phyloP scores from a whole-genome alignment of 2,888 invertebrate genomes.

The Archips xylosteana region DNA sequence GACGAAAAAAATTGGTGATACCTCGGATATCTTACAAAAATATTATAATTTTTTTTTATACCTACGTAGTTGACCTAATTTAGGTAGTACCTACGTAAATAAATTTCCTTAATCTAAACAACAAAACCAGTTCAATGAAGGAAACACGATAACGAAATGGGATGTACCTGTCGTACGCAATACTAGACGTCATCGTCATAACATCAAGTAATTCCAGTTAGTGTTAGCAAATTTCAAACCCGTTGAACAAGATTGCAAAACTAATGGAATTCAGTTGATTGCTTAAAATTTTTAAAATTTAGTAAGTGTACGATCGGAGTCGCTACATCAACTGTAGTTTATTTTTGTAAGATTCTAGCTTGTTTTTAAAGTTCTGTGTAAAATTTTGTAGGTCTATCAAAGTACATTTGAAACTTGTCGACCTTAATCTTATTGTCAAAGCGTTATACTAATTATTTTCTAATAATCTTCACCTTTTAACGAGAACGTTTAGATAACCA shows the following conservation, averaged over 20 bases:
- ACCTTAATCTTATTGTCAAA: not conserved
- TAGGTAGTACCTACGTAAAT: not conserved
- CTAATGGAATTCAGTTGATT: too few relatives aligned
- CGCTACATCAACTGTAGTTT: too few relatives aligned
- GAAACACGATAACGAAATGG: slow-evolving; percentile 15
- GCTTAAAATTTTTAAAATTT: too few relatives aligned
- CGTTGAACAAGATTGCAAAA: not conserved
- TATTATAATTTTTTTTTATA: too few relatives aligned
- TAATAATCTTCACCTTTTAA: not conserved
- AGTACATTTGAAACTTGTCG: not conserved
- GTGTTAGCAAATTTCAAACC: slow-evolving; percentile 4
- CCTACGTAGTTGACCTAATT: not conserved
- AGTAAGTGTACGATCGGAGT: too few relatives aligned
- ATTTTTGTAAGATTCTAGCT: too few relatives aligned
- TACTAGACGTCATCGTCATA: slow-evolving; percentile 26
- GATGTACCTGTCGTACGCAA: slow-evolving; percentile 18
- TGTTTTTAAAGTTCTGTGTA: too few relatives aligned
- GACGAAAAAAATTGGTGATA: too few relatives aligned
- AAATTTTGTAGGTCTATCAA: not conserved
- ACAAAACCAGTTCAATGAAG: slow-evolving; percentile 9
- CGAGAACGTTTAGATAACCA: slow-evolving; percentile 14
- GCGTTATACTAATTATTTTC: not conserved
- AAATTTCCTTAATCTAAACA: not conserved
- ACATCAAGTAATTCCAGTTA: slow-evolving; percentile 14
- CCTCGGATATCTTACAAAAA: too few relatives aligned